phyloP scores from a whole-genome alignment of 2,797 vertebrate species.

The Eulemur rubriventer region DNA sequence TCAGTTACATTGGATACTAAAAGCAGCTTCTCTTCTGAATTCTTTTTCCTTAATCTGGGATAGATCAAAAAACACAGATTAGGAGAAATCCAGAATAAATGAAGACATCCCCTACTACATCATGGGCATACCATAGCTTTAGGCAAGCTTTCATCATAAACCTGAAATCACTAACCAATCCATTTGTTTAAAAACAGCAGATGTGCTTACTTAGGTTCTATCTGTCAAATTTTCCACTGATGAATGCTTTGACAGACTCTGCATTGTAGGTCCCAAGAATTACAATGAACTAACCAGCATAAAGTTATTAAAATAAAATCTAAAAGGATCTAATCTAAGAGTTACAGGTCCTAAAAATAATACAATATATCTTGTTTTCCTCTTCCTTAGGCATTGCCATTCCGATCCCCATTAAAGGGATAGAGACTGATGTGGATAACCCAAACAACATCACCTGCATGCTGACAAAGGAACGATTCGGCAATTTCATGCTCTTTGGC shows the following conservation, averaged over 20 bases:
- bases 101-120: neutral
- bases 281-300: neutral
- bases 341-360: neutral
- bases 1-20: conserved; percentile 26
- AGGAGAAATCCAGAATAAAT: conserved; percentile 14
- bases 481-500: conserved; percentile 95
- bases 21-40: conserved; percentile 11
- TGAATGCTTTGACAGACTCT: neutral
- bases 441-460: conserved; percentile 90
- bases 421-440: conserved; percentile 87
- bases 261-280: neutral
- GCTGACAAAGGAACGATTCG: conserved; percentile 91
- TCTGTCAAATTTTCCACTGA: neutral
- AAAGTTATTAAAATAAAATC: neutral
- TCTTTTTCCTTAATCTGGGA: conserved; percentile 37
- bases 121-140: neutral
- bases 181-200: conserved; percentile 13
- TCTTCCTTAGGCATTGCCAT: conserved; percentile 93
- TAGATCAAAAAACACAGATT: neutral
- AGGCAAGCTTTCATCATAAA: neutral
- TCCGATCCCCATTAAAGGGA: conserved; percentile 94
- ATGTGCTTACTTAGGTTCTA: neutral
- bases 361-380: conserved; percentile 64
- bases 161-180: neutral
- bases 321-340: neutral